These are phyloP conservation scores for Lutraria rhynchaena DNA, from an alignment of 1,140 invertebrate species.

Conservation along the genomic window DNA sequence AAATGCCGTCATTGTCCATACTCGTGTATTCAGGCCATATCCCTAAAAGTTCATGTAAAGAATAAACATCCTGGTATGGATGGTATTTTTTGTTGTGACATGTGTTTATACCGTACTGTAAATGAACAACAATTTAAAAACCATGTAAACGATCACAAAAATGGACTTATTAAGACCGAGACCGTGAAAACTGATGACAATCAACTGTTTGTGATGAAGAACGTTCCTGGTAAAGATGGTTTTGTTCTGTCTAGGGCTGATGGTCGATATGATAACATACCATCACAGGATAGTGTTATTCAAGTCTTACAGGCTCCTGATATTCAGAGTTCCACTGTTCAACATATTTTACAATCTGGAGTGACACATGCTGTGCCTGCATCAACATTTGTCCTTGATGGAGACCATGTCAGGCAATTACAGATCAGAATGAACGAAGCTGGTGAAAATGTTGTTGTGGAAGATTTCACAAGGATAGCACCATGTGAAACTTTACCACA, in stretches of 20 bases:
- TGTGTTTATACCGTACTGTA: constrained; percentile 86
- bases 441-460: constrained; percentile 67
- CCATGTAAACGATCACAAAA: constrained; percentile 85
- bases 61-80: constrained; percentile 86
- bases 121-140: constrained; percentile 84
- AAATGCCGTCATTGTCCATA: constrained; percentile 97
- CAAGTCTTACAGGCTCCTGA: constrained; percentile 8
- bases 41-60: constrained; percentile 87
- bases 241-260: neutral
- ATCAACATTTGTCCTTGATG: constrained; percentile 2
- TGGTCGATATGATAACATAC: neutral
- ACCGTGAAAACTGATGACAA: neutral
- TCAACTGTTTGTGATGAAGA: neutral
- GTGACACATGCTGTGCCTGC: neutral
- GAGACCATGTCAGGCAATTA: constrained; percentile 52
- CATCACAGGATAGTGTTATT: neutral
- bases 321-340: neutral
- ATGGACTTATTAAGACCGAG: constrained; percentile 80
- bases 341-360: neutral
- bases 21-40: constrained; percentile 89
- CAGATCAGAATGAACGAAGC: constrained; percentile 68
- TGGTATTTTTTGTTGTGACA: constrained; percentile 85
- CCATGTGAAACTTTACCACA: constrained; percentile 79
- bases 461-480: constrained; percentile 69
- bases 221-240: neutral